Evolutionary conservation across 2,888 invertebrate species (phyloP).

Genomic region (Iselma pallidipennis): DNA sequence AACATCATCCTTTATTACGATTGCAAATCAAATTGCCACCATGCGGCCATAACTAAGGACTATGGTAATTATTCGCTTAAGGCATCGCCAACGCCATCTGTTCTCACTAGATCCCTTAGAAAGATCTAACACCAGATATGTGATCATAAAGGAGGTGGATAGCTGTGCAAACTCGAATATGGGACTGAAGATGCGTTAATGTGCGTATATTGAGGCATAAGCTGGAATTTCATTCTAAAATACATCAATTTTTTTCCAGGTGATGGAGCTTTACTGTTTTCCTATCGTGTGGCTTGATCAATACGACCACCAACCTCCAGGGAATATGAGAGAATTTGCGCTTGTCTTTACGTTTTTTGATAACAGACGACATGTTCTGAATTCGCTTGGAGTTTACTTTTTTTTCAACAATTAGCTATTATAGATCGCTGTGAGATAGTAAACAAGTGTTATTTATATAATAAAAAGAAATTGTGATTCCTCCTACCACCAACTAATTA

Average conservation of each 20-base stretch:
- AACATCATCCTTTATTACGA: slow-evolving; percentile 19
- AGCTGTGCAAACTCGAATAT: neutral
- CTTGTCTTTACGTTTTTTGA: neutral
- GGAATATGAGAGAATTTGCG: neutral
- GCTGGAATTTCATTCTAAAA: neutral
- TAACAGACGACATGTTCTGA: neutral
- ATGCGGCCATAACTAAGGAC: slow-evolving; percentile 18
- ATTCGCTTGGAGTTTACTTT: neutral
- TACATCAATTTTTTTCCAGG: neutral
- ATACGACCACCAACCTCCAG: neutral
- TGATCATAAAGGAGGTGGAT: neutral
- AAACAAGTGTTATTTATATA: no score
- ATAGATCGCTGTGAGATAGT: neutral
- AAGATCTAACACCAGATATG: neutral
- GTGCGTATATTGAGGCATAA: neutral
- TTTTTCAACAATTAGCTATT: neutral
- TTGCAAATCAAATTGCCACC: slow-evolving; percentile 20
- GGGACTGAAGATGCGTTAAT: neutral
- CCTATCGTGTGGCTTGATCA: neutral
- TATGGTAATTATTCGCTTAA: slow-evolving; percentile 18
- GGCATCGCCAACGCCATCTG: slow-evolving; percentile 15
- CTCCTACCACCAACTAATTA: no score
- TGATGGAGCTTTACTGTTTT: neutral
- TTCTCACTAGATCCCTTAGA: neutral
- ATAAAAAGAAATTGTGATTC: no score